A percentile compares a stretch with the other conserved stretches of the same genome.
Evolutionary conservation across 2,113 vertebrate species (phyloP).

Genomic region (Mobula hypostoma): DNA sequence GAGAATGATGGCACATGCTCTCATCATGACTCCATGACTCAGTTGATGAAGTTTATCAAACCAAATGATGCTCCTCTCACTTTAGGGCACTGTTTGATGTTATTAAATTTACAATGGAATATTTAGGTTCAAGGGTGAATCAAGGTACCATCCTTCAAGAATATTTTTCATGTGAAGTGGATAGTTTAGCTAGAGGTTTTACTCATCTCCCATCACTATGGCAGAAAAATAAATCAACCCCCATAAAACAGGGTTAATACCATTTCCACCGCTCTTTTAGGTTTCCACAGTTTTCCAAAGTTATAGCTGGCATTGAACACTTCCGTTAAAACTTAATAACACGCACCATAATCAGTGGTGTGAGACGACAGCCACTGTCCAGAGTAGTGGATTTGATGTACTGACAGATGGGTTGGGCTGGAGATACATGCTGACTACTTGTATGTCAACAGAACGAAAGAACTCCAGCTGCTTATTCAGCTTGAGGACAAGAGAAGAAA

Average conservation of each 20-base stretch:
- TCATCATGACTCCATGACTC: no score
- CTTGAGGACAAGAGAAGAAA: not conserved
- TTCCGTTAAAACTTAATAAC: not conserved
- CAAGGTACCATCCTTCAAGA: not conserved
- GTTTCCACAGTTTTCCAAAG: not conserved
- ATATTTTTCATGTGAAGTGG: not conserved
- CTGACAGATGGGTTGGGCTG: not conserved
- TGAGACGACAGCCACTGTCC: not conserved
- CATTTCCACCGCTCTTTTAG: no score
- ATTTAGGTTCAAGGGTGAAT: not conserved
- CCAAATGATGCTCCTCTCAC: not conserved
- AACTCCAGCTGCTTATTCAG: not conserved
- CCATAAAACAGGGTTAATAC: not conserved
- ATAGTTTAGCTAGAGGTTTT: not conserved
- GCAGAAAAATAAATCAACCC: not conserved
- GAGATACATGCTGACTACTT: not conserved
- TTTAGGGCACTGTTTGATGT: not conserved
- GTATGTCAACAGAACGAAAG: not conserved
- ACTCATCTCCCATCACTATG: not conserved
- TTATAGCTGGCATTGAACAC: not conserved
- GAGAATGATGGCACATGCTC: not conserved
- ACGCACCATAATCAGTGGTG: not conserved
- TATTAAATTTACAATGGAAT: not conserved
- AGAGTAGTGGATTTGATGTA: not conserved
- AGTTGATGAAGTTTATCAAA: not conserved